These are phyloP conservation scores for Psilopsiagon aymara DNA, from an alignment of 2,113 vertebrate genomes.

Conservation along the genomic window DNA sequence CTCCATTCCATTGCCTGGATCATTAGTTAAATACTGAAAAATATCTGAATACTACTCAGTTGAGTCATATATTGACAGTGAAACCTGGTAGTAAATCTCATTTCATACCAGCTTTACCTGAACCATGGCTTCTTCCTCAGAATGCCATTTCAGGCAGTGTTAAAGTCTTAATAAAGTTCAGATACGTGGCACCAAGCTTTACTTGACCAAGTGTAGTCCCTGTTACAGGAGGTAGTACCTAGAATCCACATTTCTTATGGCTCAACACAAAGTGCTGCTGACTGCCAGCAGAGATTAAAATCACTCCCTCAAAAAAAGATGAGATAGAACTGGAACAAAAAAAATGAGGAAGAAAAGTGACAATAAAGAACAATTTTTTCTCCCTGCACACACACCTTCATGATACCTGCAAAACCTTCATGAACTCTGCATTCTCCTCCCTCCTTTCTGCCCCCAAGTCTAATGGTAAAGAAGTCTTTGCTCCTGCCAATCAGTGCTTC, in stretches of 20 bases:
- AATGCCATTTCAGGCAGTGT: not conserved
- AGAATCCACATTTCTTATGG: rapidly evolving
- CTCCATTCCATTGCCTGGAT: not conserved
- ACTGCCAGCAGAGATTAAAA: not conserved
- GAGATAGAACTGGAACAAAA: not conserved
- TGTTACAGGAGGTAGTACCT: not conserved
- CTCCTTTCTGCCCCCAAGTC: not conserved
- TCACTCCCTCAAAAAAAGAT: not conserved
- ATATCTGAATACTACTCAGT: rapidly evolving
- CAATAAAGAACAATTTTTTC: not conserved
- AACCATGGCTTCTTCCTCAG: not conserved
- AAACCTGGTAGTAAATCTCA: not conserved
- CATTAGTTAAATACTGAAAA: not conserved
- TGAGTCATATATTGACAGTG: not conserved
- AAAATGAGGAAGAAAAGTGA: not conserved
- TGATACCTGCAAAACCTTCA: not conserved
- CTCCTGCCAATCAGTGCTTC: not conserved
- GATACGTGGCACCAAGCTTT: not conserved
- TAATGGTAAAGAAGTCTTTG: not conserved
- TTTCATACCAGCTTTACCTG: not conserved
- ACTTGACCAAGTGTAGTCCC: not conserved
- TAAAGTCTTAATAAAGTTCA: not conserved
- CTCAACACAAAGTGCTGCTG: not conserved
- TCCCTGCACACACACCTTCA: not conserved
- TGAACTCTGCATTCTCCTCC: rapidly evolving